Evolutionary conservation across 2,888 invertebrate species (phyloP).

Genomic region (Limnephilus lunatus): DNA sequence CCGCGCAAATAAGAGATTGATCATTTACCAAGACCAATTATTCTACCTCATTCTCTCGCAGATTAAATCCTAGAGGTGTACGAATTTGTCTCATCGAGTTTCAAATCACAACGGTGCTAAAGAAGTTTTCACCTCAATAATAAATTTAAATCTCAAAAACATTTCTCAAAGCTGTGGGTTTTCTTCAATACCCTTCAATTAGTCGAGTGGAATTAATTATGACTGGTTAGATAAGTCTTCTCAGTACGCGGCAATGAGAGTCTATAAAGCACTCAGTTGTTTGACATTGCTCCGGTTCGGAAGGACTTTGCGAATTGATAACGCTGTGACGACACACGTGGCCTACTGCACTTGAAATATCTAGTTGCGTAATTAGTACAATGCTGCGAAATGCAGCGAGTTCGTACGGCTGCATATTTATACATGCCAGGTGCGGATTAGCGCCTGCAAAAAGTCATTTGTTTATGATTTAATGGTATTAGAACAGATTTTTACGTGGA

Average conservation of each 20-base stretch:
- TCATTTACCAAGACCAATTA: too few relatives aligned
- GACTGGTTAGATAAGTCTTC: neutral
- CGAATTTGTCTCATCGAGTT: too few relatives aligned
- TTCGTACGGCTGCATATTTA: neutral
- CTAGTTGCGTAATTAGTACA: conserved; percentile 36
- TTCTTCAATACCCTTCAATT: neutral
- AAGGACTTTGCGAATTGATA: neutral
- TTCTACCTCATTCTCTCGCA: too few relatives aligned
- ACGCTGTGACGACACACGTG: conserved; percentile 34
- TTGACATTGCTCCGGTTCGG: conserved; percentile 21
- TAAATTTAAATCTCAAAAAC: too few relatives aligned
- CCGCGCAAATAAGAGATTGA: too few relatives aligned
- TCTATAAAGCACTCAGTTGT: neutral
- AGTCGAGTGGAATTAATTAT: neutral
- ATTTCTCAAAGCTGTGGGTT: neutral
- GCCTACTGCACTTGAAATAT: conserved; percentile 61
- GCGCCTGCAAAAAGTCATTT: too few relatives aligned
- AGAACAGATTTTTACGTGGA: too few relatives aligned
- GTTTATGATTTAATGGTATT: too few relatives aligned
- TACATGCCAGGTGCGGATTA: neutral
- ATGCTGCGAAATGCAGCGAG: neutral
- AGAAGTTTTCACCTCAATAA: too few relatives aligned
- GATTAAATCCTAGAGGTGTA: too few relatives aligned
- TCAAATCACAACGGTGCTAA: too few relatives aligned
- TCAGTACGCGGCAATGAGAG: neutral